Evolutionary conservation across 2,888 invertebrate genomes (phyloP).

Genomic region (Julus scandinavius): DNA sequence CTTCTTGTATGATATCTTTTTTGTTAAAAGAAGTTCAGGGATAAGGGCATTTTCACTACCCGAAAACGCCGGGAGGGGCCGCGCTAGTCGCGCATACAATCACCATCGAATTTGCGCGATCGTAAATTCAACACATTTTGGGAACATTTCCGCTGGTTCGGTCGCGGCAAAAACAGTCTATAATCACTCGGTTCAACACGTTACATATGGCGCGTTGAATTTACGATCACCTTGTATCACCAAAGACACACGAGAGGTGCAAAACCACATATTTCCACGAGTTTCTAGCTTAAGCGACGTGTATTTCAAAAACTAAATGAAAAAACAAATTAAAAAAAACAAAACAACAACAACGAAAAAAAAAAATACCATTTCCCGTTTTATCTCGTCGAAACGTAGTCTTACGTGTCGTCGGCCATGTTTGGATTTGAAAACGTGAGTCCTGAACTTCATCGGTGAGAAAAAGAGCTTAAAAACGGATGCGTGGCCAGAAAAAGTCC

Average conservation of each 20-base stretch:
- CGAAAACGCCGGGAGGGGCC: not conserved
- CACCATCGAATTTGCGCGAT: not conserved
- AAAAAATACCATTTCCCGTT: constrained; percentile 24
- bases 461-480: constrained; percentile 35
- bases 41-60: not conserved
- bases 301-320: not conserved
- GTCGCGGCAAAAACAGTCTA: too few species aligned
- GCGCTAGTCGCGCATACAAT: not conserved
- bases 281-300: not conserved
- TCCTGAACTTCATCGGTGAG: constrained; percentile 37
- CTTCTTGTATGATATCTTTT: too few species aligned
- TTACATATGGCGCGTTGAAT: not conserved
- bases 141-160: too few species aligned
- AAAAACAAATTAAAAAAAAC: not conserved
- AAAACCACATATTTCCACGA: not conserved
- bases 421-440: constrained; percentile 9
- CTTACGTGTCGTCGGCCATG: not conserved
- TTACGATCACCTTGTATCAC: not conserved
- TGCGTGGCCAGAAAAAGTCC: constrained; percentile 36
- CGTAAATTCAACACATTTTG: constrained; percentile 7
- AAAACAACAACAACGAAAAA: not conserved
- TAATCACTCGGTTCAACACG: not conserved
- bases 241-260: not conserved
- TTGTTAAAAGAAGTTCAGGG: not conserved
- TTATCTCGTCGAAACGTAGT: not conserved